Base-by-base conservation (phyloP, 2,888 invertebrate genomes). In the Neoascia interrupta region DNA sequence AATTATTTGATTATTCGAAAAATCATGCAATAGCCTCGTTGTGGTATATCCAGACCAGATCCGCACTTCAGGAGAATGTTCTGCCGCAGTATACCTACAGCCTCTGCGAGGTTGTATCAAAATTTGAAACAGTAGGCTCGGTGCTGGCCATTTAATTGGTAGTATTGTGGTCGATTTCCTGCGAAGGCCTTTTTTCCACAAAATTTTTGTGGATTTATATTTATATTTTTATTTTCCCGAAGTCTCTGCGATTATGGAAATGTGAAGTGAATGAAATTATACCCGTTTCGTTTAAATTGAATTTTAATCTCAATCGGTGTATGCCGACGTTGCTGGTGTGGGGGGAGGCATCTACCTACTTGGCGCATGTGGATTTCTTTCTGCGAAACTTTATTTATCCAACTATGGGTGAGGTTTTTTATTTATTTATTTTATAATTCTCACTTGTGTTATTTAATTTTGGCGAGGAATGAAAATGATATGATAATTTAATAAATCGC, bases 211-310 rank as follows among this genome's bases (percentile, higher is more conserved):
- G 51, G 28, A 47, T 26, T 31, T 68, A 19, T 5, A n/a, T 28
- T 34, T 36, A 3, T 10, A 3, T 8, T 39, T 45, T 36, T 26
- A 23, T 86, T 87, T 86, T 86, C 83, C 85, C 85, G 83, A 85
- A 86, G 85, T 85, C 85, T n/a, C n/a, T 85, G 81, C 84, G 86
- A 86, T 86, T 87, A 85, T 86, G 85, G 84, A 86, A 86, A 86
- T 85, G 82, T 81, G 82, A 76, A 81, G 75, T 74, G 64, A 76
- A 82, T 83, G 82, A 80, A 83, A 84, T 84, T 82, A 83, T 83
- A 82, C 64, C 82, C 81, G 80, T 82, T 80, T 60, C 26, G 34
- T 5, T 69, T 10, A 41, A 69, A 58, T 47, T 58, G 49, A 41
- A 51, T 69, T 69, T 49, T 26, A 41, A 49, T 58, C 58, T 39